These are phyloP conservation scores for Abscondita cerata DNA, from an alignment of 2,888 invertebrate genomes.

Conservation along the genomic window DNA sequence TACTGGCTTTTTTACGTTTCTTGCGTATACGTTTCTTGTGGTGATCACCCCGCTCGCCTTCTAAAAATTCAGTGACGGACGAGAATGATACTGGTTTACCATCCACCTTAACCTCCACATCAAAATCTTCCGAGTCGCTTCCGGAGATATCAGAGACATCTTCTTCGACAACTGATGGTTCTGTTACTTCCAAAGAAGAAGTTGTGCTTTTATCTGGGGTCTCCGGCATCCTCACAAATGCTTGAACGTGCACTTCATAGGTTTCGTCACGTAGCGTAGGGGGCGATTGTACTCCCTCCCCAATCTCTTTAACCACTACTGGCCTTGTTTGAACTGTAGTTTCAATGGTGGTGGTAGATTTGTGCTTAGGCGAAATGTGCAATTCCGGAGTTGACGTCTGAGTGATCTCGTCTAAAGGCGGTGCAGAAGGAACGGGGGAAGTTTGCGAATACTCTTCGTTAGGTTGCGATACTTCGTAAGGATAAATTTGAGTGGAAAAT, in stretches of 20 bases:
- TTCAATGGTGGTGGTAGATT: constrained; percentile 48
- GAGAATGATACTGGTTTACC: constrained; percentile 42
- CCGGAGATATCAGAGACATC: constrained; percentile 24
- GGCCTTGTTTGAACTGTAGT: constrained; percentile 66
- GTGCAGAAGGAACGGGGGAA: constrained; percentile 57
- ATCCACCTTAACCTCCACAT: constrained; percentile 49
- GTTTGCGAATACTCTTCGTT: constrained; percentile 56
- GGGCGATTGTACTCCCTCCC: constrained; percentile 30
- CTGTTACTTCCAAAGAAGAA: constrained; percentile 14
- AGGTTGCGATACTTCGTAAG: constrained; percentile 40
- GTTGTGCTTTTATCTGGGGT: constrained; percentile 16
- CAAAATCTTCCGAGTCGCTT: constrained; percentile 31
- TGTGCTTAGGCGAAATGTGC: constrained; percentile 41
- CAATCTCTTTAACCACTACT: constrained; percentile 55
- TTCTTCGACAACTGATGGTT: constrained; percentile 13
- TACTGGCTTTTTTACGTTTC: constrained; percentile 41
- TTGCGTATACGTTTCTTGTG: constrained; percentile 30
- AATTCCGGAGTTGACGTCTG: constrained; percentile 41
- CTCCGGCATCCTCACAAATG: constrained; percentile 64
- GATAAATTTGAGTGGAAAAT: constrained; percentile 45
- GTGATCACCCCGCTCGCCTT: constrained; percentile 26
- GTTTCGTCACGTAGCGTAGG: constrained; percentile 58
- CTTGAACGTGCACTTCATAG: constrained; percentile 68
- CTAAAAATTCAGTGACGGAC: constrained; percentile 23
- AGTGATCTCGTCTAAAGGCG: constrained; percentile 40